Conservation (phyloP, 2,888 invertebrate genomes). For the Stenchaetothrips biformis region DNA sequence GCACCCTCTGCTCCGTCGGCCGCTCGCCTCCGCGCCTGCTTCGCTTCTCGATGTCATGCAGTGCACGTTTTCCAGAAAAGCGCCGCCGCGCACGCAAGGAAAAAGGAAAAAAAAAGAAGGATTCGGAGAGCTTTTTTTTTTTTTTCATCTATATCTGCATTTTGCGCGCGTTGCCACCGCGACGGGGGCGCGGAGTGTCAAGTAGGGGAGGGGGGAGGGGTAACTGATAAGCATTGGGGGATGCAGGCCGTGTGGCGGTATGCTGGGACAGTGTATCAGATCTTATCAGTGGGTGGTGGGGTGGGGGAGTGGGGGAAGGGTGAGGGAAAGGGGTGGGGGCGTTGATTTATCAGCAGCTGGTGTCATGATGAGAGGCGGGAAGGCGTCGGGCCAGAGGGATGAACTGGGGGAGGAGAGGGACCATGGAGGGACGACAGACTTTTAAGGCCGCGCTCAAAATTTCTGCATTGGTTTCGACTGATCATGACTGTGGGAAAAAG, state of each 20-base stretch:
- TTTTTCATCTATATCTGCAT: not conserved
- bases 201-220: not conserved
- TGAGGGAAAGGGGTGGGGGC: not conserved
- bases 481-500: too few relatives aligned
- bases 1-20: not conserved
- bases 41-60: not conserved
- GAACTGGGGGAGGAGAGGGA: not conserved
- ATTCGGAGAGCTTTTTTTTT: not conserved
- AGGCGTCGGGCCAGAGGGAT: not conserved
- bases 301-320: not conserved
- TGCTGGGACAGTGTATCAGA: not conserved
- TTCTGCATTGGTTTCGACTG: too few relatives aligned
- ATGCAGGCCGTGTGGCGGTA: not conserved
- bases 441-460: too few relatives aligned
- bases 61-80: not conserved
- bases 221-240: not conserved
- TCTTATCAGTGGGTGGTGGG: not conserved
- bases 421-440: not conserved
- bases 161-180: not conserved
- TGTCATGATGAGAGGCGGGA: conserved; percentile 13
- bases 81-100: not conserved
- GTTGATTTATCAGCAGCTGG: conserved; percentile 22
- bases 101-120: not conserved
- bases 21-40: not conserved
- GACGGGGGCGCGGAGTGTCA: not conserved